Evolutionary conservation across 2,797 vertebrate species (phyloP).

Genomic region (Euthynnus affinis): DNA sequence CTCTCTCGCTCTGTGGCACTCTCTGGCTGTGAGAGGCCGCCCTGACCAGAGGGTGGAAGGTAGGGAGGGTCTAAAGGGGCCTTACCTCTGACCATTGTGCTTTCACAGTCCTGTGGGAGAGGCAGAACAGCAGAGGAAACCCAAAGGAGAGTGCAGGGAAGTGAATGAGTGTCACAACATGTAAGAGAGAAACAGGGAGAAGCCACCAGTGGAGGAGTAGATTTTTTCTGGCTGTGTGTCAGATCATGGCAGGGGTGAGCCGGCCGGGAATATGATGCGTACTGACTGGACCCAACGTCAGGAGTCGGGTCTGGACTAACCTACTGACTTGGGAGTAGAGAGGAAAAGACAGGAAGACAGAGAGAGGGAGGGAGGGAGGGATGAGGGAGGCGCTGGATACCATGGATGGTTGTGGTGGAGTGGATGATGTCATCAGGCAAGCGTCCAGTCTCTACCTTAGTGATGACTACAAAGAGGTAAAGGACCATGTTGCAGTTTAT

Average conservation of each 20-base stretch:
- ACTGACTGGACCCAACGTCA: slow-evolving; percentile 50
- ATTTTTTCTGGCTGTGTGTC: slow-evolving; percentile 10
- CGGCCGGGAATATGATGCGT: slow-evolving; percentile 49
- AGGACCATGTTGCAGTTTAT: slow-evolving; percentile 42
- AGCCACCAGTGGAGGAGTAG: slow-evolving; percentile 32
- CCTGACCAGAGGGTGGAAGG: slow-evolving; percentile 76
- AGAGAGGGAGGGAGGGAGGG: slow-evolving; percentile 44
- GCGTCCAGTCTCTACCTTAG: slow-evolving; percentile 81
- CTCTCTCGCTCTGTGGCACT: slow-evolving; percentile 51
- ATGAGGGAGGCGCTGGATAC: slow-evolving; percentile 78
- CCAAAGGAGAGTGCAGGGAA: slow-evolving; percentile 36
- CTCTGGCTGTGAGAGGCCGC: slow-evolving; percentile 67
- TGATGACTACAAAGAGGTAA: slow-evolving; percentile 95
- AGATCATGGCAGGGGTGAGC: slow-evolving; percentile 14
- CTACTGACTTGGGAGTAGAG: slow-evolving; percentile 45
- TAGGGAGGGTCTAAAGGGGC: slow-evolving; percentile 77
- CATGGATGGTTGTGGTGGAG: slow-evolving; percentile 83
- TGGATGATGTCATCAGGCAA: slow-evolving; percentile 88
- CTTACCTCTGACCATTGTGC: slow-evolving; percentile 77
- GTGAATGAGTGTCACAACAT: slow-evolving; percentile 56
- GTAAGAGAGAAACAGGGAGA: slow-evolving; percentile 50
- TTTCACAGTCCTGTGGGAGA: slow-evolving; percentile 64
- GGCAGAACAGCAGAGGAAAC: slow-evolving; percentile 31
- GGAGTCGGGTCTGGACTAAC: slow-evolving; percentile 49
- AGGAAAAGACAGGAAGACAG: slow-evolving; percentile 37